Evolutionary conservation across 2,888 invertebrate species (phyloP).

Genomic region (Leptura quadrifasciata): DNA sequence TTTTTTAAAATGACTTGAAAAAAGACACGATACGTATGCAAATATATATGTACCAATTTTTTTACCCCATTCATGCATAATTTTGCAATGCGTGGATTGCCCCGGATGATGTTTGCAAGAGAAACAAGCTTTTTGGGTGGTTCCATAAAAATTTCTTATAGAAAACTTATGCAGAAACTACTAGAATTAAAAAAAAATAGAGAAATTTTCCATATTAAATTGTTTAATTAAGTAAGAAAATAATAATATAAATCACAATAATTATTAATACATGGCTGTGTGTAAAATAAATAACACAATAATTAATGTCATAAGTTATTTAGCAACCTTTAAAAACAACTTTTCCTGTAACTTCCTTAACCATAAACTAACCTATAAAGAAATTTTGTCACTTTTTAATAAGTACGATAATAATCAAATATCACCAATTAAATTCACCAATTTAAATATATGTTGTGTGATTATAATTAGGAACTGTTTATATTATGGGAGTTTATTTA

Average conservation of each 20-base stretch:
- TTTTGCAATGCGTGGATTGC: no score
- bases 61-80: no score
- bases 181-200: no score
- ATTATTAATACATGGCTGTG: neutral
- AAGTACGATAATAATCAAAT: neutral
- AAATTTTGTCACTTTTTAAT: neutral
- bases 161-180: no score
- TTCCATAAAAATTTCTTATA: no score
- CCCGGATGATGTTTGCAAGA: no score
- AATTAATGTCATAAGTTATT: neutral
- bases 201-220: no score
- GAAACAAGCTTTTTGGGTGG: no score
- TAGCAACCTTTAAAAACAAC: neutral
- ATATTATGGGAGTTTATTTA: neutral
- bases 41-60: no score
- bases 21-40: no score
- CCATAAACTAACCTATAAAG: neutral
- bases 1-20: no score
- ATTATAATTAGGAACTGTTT: neutral
- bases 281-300: neutral
- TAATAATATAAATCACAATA: neutral
- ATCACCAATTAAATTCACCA: neutral
- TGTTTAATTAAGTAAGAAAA: no score
- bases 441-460: neutral
- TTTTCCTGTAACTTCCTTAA: neutral